Evolutionary conservation across 2,113 vertebrate genomes (phyloP).

Genomic region (Mustelus asterias): DNA sequence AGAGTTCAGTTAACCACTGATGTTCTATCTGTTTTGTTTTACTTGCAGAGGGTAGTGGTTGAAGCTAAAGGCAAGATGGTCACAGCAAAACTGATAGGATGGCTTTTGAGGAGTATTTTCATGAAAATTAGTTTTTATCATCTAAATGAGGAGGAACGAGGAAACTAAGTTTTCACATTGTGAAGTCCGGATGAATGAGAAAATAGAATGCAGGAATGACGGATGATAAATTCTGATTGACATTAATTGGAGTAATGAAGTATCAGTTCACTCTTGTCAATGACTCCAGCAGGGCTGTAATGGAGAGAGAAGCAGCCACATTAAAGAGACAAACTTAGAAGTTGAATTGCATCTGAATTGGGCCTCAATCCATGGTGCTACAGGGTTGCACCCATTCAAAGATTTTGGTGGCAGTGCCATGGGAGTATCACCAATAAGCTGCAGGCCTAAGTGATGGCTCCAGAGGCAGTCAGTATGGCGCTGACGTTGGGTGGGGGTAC

Average conservation of each 20-base stretch:
- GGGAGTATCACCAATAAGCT: not conserved
- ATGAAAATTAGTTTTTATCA: not conserved
- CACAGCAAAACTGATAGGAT: not conserved
- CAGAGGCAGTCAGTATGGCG: not conserved
- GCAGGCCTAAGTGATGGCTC: not conserved
- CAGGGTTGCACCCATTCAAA: not conserved
- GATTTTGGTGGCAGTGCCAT: too few species aligned
- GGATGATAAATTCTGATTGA: not conserved
- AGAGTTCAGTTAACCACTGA: not conserved
- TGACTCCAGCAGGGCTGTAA: not conserved
- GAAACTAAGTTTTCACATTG: not conserved
- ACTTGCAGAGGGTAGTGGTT: not conserved
- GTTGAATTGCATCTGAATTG: not conserved
- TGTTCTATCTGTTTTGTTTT: not conserved
- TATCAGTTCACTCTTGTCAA: not conserved
- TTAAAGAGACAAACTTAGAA: not conserved
- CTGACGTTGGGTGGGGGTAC: not conserved
- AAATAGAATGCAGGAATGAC: not conserved
- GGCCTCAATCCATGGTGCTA: not conserved
- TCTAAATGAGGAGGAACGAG: not conserved
- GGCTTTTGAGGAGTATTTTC: not conserved
- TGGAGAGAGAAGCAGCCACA: not conserved
- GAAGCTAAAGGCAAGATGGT: not conserved
- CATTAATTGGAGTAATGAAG: not conserved
- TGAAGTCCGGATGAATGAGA: not conserved